Conservation (phyloP, 2,113 vertebrate genomes). For the Sardina pilchardus region DNA sequence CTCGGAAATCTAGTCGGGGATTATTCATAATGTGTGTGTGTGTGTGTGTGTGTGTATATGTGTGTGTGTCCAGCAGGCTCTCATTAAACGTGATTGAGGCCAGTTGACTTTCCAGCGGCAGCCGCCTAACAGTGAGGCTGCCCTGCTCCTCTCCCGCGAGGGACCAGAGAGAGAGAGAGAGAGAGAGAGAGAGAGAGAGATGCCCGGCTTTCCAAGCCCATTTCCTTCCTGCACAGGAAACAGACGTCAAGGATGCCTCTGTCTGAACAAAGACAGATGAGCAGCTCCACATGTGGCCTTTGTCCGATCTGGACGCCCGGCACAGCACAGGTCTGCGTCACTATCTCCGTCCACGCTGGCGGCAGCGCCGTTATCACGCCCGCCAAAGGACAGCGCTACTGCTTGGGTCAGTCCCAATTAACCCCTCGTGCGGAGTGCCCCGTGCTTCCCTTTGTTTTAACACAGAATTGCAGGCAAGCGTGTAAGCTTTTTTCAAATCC, state of each 20-base stretch:
- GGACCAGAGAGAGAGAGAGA: slow-evolving; percentile 1
- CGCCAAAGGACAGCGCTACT: not conserved
- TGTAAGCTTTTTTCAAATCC: too few species aligned
- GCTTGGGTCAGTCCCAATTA: not conserved
- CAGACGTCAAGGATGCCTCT: slow-evolving; percentile 18
- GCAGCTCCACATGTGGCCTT: not conserved
- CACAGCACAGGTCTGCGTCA: not conserved
- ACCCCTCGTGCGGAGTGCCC: not conserved
- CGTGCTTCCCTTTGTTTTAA: not conserved
- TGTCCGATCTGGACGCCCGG: not conserved
- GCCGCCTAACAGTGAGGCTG: not conserved
- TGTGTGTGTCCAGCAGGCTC: not conserved
- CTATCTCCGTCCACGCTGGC: not conserved
- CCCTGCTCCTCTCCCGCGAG: not conserved
- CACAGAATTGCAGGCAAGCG: too few species aligned
- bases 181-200: not conserved
- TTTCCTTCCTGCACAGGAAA: slow-evolving; percentile 47
- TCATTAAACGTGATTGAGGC: not conserved
- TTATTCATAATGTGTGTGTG: not conserved
- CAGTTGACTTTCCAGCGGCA: not conserved
- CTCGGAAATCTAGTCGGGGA: not conserved
- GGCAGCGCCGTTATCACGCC: not conserved
- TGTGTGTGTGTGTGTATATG: not conserved
- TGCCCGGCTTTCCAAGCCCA: not conserved
- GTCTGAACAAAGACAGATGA: slow-evolving; percentile 22